Evolutionary conservation across 2,888 invertebrate genomes (phyloP), one percentile per base, ranked within the genome.

Genomic region (Drosophila aldrichi): DNA sequence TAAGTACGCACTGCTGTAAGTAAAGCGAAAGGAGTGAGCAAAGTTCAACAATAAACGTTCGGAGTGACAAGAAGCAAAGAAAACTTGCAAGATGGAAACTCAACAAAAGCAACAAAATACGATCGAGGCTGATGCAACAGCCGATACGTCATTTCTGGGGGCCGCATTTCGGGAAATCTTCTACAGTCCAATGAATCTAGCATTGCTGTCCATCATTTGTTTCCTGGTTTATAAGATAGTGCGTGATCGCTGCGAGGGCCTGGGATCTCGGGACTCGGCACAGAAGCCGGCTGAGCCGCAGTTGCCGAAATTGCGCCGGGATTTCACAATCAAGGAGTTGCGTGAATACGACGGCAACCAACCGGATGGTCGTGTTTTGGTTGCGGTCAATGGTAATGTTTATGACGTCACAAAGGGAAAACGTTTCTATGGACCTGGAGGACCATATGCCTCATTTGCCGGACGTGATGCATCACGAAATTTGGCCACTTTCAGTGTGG

Each of bases 381-480:
- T 99, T 48, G 98, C 97, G 10, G 97, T 99, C 59, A 98, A 98
- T 93, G 98, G 98, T 32, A 97, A 96, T 94, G 96, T 99, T 58
- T 99, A 97, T 93, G 99, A 99, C 94, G 98, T 96, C 79, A 98
- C 98, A 46, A 95, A 95, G 91, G 98, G 98, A 69, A 96, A 96
- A 91, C 94, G 95, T 76, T 98, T 98, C 93, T 99, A 99, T 93
- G 98, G 98, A 25, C 98, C 98, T 93, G 98, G 98, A 90, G 98
- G 98, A 64, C 98, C 98, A 36, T 99, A 99, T 94, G 96, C 97
- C 64, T 96, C 97, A 25, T 98, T 99, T 93, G 99, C 97, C 77
- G 99, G 99, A 8, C 95, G 96, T 82, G 99, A 99, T 95, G 99
- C 98, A 54, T 98, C 98, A 7, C 95, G 99, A 92, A 98, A 98